phyloP scores from a whole-genome alignment of 2,113 vertebrate species.

The Cyanoderma ruficeps region DNA sequence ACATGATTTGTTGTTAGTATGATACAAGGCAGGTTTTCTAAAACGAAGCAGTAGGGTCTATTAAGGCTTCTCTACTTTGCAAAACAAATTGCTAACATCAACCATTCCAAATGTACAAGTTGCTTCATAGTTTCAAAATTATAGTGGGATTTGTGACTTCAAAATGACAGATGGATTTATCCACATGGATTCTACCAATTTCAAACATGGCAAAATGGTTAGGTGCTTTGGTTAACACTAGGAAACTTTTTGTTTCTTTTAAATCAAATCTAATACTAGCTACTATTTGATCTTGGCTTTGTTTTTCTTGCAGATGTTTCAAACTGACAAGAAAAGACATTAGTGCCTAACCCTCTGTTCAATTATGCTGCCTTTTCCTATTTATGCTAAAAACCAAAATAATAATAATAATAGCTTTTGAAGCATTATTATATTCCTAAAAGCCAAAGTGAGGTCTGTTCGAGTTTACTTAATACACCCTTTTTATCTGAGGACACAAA shows the following conservation, averaged over 20 bases:
- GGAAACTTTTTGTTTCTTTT: not conserved
- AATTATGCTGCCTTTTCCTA: not conserved
- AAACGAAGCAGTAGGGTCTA: not conserved
- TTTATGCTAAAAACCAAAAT: conserved; percentile 13
- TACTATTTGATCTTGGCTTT: not conserved
- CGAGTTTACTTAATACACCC: conserved; percentile 2
- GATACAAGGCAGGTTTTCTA: conserved; percentile 1
- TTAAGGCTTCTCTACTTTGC: not conserved
- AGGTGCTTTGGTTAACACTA: not conserved
- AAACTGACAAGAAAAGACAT: not conserved
- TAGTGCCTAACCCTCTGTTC: not conserved
- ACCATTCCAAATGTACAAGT: not conserved
- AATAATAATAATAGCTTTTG: conserved; percentile 11
- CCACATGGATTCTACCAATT: not conserved
- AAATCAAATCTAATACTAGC: not conserved
- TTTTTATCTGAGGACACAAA: not conserved
- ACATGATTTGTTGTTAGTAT: not conserved
- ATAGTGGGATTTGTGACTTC: not conserved
- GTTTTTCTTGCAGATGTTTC: not conserved
- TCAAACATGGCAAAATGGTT: not conserved
- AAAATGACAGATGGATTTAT: not conserved
- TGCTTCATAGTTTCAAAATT: not conserved
- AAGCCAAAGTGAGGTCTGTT: not conserved
- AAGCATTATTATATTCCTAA: conserved; percentile 15
- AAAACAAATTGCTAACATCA: not conserved